Evolutionary conservation across 2,797 vertebrate species (phyloP), one percentile per base, ranked within the genome.

Genomic region (Tragelaphus eurycerus): DNA sequence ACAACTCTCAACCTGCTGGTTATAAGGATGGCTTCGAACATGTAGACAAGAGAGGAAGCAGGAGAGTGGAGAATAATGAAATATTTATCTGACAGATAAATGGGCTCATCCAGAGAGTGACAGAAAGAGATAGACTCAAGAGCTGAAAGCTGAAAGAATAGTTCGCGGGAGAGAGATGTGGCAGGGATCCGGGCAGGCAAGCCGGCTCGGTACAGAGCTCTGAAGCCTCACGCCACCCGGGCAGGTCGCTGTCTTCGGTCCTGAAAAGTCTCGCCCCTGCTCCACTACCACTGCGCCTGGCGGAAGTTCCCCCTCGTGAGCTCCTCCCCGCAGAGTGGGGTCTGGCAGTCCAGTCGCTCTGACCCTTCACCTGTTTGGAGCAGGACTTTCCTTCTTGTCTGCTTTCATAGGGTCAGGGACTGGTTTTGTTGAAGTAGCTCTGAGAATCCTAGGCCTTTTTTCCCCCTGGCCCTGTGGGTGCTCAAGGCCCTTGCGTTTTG

Each of bases 201-300:
- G 21, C 83, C 12, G 0, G 27, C 60, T 64, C 34, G 17, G 3
- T 2, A 5, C 4, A 0, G 3, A 29, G 52, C 12, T 13, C 34
- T 4, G 15, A 50, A 43, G 34, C 81, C 89, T 38, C 67, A n/a
- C 6, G 50, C 31, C 23, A 54, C 27, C 7, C 27, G 9, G 87
- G 60, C 76, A 16, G 48, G 97, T 92, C 86, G 96, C 98, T 98
- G 98, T 98, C 98, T 98, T 90, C 46, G 96, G 98, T 98, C 96
- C 98, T 98, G 98, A 98, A 98, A 97, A 67, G 7, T 17, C 46
- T 46, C 29, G 3, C 14, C 15, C 23, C 27, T 2, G 6, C 34
- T 67, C n/a, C 57, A 19, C 57, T 59, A 43, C n/a, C 52, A 50
- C 59, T 3, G 34, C 25, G 2, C 15, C 54, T 7, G 11, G 23